A percentile compares a stretch with the other conserved stretches of the same genome.
Evolutionary conservation across 2,797 vertebrate species (phyloP).

Genomic region (Sebastes elongatus): DNA sequence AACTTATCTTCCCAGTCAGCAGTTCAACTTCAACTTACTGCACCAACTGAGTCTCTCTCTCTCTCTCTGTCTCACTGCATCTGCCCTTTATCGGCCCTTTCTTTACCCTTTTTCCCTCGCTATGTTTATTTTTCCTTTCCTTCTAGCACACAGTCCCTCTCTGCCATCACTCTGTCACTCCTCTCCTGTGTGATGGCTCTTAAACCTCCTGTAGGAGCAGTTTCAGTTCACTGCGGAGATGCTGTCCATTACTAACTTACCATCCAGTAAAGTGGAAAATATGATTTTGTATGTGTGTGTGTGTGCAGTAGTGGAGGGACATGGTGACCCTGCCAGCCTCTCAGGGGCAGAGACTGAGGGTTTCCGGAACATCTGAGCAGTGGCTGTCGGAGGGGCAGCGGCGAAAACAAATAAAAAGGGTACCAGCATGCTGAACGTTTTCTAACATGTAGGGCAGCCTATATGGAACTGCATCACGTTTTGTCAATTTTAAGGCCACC

Average conservation of each 20-base stretch:
- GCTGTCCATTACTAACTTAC: slow-evolving; percentile 65
- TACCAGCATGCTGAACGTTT: no score
- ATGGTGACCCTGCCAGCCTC: slow-evolving; percentile 24
- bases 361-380: slow-evolving; percentile 8
- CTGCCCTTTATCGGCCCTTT: slow-evolving; percentile 45
- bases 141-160: slow-evolving; percentile 7
- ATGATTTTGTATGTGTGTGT: slow-evolving; percentile 30
- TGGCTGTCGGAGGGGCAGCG: not conserved
- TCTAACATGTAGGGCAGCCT: no score
- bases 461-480: accelerated
- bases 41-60: slow-evolving; percentile 1
- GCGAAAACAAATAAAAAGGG: not conserved
- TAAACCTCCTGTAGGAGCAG: slow-evolving; percentile 64
- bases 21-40: slow-evolving; percentile 40
- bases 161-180: slow-evolving; percentile 31
- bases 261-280: slow-evolving; percentile 69
- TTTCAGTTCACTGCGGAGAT: slow-evolving; percentile 63
- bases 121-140: slow-evolving; percentile 45
- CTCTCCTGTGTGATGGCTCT: slow-evolving; percentile 55
- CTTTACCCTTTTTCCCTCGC: slow-evolving; percentile 30
- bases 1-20: slow-evolving; percentile 64
- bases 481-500: no score
- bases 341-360: not conserved
- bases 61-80: not conserved
- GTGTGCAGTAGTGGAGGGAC: not conserved